These are phyloP conservation scores for Octopus bimaculoides DNA, from an alignment of 1,140 invertebrate genomes.

Conservation along the genomic window DNA sequence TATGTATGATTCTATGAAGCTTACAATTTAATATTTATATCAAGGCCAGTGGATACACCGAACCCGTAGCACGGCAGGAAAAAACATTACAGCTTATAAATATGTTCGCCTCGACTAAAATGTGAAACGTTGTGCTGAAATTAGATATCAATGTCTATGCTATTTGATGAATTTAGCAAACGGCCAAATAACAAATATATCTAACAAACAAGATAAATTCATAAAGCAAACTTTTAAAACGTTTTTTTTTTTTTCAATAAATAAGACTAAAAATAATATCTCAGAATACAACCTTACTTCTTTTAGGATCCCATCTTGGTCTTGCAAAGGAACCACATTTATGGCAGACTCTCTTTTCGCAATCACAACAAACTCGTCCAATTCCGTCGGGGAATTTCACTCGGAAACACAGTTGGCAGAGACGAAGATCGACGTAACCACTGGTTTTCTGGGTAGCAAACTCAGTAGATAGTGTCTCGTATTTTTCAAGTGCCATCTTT, in stretches of 20 bases:
- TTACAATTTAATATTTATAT: too few species aligned
- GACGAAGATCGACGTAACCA: conserved; percentile 28
- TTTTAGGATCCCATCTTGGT: conserved; percentile 26
- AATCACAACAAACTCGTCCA: conserved; percentile 36
- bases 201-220: too few species aligned
- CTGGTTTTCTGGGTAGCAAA: conserved; percentile 15
- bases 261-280: neutral
- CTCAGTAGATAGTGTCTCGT: conserved; percentile 26
- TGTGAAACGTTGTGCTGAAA: too few species aligned
- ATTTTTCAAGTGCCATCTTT: conserved; percentile 25
- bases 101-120: too few species aligned
- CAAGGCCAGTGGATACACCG: too few species aligned
- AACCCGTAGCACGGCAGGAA: too few species aligned
- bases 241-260: neutral
- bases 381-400: conserved; percentile 42
- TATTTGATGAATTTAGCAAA: too few species aligned
- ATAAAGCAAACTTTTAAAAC: too few species aligned
- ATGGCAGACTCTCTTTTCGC: conserved; percentile 41
- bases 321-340: conserved; percentile 35
- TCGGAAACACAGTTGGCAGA: conserved; percentile 42
- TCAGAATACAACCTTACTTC: conserved; percentile 28
- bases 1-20: too few species aligned
- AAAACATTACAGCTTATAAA: too few species aligned
- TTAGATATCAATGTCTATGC: too few species aligned
- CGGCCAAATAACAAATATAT: too few species aligned